Percentiles rank a stretch among this genome's conserved stretches.
phyloP scores from a whole-genome alignment of 2,797 vertebrate genomes.

The Neomorphus geoffroyi region DNA sequence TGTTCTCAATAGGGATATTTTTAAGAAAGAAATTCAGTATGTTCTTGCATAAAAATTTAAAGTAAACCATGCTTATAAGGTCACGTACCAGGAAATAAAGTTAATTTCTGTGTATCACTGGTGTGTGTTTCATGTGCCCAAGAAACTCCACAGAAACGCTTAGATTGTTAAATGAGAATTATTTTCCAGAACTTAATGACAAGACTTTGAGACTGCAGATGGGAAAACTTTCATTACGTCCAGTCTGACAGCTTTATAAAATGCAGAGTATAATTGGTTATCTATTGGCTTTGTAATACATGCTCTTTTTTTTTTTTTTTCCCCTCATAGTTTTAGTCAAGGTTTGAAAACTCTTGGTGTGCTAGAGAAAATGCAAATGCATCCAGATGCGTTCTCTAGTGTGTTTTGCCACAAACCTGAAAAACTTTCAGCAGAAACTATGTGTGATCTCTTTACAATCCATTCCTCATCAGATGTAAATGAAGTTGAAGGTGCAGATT shows the following conservation, averaged over 20 bases:
- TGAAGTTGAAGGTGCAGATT: constrained; percentile 66
- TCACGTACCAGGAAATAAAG: background rate
- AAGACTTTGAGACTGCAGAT: background rate
- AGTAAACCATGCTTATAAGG: background rate
- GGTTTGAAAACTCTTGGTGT: constrained; percentile 89
- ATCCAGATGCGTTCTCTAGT: constrained; percentile 79
- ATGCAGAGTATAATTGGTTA: background rate
- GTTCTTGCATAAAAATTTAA: background rate
- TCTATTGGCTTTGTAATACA: background rate
- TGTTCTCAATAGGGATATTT: background rate
- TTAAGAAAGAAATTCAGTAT: background rate
- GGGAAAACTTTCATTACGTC: background rate
- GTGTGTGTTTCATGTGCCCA: background rate
- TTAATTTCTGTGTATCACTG: background rate
- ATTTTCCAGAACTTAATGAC: background rate
- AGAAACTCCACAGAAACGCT: background rate
- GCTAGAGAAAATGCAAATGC: constrained; percentile 88
- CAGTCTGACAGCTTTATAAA: background rate
- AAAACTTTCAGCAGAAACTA: constrained; percentile 77
- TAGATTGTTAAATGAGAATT: background rate
- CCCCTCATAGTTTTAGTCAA: constrained; percentile 82
- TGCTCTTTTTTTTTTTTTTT: background rate
- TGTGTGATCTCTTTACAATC: constrained; percentile 81
- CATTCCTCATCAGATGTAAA: constrained; percentile 72
- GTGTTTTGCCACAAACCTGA: constrained; percentile 81